A percentile compares a stretch with the other conserved stretches of the same genome.
phyloP scores from a whole-genome alignment of 2,113 vertebrate species.

The Orcinus orca region DNA sequence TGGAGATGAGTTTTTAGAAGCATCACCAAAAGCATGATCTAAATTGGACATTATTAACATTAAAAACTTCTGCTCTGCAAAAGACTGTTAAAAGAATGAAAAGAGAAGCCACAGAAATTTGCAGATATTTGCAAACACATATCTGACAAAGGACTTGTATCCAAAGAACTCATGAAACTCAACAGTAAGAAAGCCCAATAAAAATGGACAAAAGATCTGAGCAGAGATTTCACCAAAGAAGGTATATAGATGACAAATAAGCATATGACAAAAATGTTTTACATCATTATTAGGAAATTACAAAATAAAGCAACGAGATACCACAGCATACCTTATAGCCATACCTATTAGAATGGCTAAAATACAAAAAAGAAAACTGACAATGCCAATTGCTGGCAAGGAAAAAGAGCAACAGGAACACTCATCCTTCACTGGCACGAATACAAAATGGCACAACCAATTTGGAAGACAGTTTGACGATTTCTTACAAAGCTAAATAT shows the following conservation, averaged over 20 bases:
- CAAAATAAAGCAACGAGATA: not conserved
- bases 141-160: not conserved
- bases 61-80: not conserved
- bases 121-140: not conserved
- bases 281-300: not conserved
- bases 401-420: not conserved
- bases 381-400: not conserved
- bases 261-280: not conserved
- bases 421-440: not conserved
- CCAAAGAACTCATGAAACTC: not conserved
- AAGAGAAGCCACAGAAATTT: not conserved
- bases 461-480: not conserved
- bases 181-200: not conserved
- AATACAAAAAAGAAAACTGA: not conserved
- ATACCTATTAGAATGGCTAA: not conserved
- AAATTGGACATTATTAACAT: conserved; percentile 1
- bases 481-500: not conserved
- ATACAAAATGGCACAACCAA: not conserved
- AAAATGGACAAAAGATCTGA: not conserved
- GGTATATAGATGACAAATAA: not conserved
- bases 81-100: not conserved
- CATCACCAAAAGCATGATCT: not conserved
- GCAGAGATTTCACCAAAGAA: not conserved
- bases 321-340: not conserved
- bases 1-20: conserved; percentile 14